Evolutionary conservation across 2,888 invertebrate species (phyloP), one percentile per base, ranked within the genome.

Genomic region (Tetragonula carbonaria): DNA sequence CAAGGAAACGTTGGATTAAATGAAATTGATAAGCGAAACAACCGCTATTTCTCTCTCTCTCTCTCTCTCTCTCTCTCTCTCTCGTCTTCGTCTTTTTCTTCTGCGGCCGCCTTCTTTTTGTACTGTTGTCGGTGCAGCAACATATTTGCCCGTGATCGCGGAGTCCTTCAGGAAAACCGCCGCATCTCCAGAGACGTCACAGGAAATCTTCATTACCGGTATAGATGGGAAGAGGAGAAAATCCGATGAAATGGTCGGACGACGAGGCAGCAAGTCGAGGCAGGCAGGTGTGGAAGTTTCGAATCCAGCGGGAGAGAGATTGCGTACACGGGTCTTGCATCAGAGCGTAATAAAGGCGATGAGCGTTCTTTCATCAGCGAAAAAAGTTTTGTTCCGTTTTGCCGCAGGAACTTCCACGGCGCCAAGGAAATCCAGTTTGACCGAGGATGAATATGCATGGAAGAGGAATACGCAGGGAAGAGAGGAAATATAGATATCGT

Each of bases 311-410:
- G 78, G 76, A 86, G 82, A 88, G 76, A 82, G 85, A 88, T 85
- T 77, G 82, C 88, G 80, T 88, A 88, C 88, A 88, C 73, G 88
- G 72, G 68, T 87, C 85, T 88, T 85, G 88, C 88, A 88, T 88
- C 87, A 88, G 87, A 59, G 76, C 72, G 82, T 86, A 88, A 88
- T 88, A 88, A 85, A 79, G 75, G 79, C 79, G 79, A 87, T 80
- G 87, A 84, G 81, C 87, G 72, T 80, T 83, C 80, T 75, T 87
- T 87, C 82, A 55, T 57, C 57, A 55, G 33, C 67, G 74, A 80
- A 78, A 86, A 87, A 86, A 88, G 78, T 88, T 88, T 85, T 55
- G 67, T 83, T 67, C 62, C 78, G 79, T 80, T 88, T 55, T 67
- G n/a, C 50, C 50, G 72, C 63, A 45, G 65, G 59, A 86, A 84